These are phyloP conservation scores for Eremobia ochroleuca DNA, from an alignment of 2,888 invertebrate genomes.

Conservation along the genomic window DNA sequence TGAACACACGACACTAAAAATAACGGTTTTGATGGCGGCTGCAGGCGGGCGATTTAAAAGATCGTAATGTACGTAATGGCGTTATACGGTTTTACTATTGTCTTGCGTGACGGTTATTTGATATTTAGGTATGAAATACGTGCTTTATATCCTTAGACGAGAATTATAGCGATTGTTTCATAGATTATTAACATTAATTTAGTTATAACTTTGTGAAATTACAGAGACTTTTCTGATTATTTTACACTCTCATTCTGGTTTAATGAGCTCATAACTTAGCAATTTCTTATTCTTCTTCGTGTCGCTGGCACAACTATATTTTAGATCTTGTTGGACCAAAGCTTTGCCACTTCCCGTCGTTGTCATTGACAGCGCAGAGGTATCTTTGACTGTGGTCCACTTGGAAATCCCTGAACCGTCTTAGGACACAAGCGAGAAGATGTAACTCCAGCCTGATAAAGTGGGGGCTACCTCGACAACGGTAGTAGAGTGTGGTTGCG, in stretches of 20 bases:
- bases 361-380: too few relatives aligned
- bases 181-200: constrained; percentile 19
- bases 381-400: too few relatives aligned
- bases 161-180: constrained; percentile 9
- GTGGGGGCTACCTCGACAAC: too few relatives aligned
- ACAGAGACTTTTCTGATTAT: not conserved
- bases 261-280: not conserved
- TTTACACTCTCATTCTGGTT: not conserved
- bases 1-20: constrained; percentile 77
- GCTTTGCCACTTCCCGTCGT: too few relatives aligned
- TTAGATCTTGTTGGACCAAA: not conserved
- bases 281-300: not conserved
- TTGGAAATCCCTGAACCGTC: too few relatives aligned
- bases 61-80: constrained; percentile 62
- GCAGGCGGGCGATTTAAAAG: constrained; percentile 63
- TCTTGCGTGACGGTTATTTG: constrained; percentile 52
- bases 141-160: constrained; percentile 21
- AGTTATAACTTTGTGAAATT: not conserved
- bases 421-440: too few relatives aligned
- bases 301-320: not conserved
- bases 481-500: too few relatives aligned
- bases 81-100: constrained; percentile 60
- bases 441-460: too few relatives aligned
- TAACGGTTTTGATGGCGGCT: constrained; percentile 69
- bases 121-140: constrained; percentile 27